These are phyloP conservation scores for Ips typographus DNA, from an alignment of 1,140 invertebrate genomes.

Conservation along the genomic window DNA sequence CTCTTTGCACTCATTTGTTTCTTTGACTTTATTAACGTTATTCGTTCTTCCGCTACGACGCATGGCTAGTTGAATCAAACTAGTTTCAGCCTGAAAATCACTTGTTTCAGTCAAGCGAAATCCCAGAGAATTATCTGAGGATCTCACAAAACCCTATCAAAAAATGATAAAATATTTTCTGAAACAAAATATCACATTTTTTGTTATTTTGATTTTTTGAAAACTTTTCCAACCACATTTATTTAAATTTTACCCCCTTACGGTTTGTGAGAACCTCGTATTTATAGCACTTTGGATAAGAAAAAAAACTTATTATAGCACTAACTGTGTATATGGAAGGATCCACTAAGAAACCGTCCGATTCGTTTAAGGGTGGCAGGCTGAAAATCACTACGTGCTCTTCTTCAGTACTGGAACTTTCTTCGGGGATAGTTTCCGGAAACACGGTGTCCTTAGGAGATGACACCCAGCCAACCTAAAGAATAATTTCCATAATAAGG, in stretches of 20 bases:
- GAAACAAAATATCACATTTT: constrained; percentile 5
- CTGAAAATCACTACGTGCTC: constrained; percentile 86
- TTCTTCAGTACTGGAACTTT: constrained; percentile 87
- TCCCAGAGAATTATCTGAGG: too few species aligned
- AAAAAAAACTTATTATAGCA: background rate
- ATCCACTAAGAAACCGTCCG: constrained; percentile 59
- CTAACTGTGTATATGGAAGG: constrained; percentile 68
- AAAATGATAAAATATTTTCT: too few species aligned
- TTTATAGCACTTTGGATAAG: too few species aligned
- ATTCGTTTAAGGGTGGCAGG: constrained; percentile 69
- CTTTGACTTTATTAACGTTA: constrained; percentile 39
- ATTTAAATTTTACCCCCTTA: too few species aligned
- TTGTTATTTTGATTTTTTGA: background rate
- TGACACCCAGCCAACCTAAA: constrained; percentile 69
- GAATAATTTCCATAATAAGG: constrained; percentile 26
- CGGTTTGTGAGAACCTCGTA: too few species aligned
- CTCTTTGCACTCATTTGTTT: constrained; percentile 50
- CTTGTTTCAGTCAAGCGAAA: background rate
- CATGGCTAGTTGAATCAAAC: constrained; percentile 62
- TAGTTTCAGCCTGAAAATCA: constrained; percentile 57
- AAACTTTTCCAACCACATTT: background rate
- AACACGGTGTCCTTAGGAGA: constrained; percentile 84
- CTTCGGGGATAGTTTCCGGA: constrained; percentile 89
- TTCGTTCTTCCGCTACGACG: constrained; percentile 54
- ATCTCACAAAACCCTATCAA: too few species aligned